These are phyloP conservation scores for Conus ventricosus DNA, from an alignment of 1,140 invertebrate species.

Conservation along the genomic window DNA sequence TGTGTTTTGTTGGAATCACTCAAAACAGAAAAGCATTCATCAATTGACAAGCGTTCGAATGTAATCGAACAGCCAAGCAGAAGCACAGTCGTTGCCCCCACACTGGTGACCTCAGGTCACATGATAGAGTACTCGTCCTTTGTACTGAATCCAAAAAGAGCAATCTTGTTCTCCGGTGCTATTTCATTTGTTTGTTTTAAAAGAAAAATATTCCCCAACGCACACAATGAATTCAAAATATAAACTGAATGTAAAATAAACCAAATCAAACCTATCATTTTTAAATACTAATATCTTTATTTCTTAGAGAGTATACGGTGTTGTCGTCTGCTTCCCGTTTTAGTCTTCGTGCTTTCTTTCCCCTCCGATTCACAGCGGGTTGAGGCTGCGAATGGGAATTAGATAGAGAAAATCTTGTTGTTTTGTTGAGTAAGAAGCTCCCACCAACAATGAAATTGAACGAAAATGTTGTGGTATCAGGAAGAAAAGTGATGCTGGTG, in stretches of 20 bases:
- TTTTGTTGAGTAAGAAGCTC: neutral
- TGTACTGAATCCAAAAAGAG: neutral
- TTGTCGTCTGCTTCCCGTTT: neutral
- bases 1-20: neutral
- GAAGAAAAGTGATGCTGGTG: constrained; percentile 78
- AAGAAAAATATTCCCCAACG: neutral
- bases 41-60: neutral
- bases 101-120: neutral
- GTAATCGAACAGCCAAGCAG: neutral
- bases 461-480: constrained; percentile 46
- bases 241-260: neutral
- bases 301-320: neutral
- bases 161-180: neutral
- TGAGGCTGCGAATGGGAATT: too few species aligned
- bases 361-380: too few species aligned
- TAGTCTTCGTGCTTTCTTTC: neutral
- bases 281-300: too few species aligned
- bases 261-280: too few species aligned
- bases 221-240: neutral
- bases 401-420: neutral
- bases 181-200: too few species aligned
- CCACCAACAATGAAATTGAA: constrained; percentile 53
- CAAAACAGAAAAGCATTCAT: neutral
- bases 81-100: neutral
- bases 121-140: constrained; percentile 1